Percentiles rank a stretch among this genome's conserved stretches.
Conservation (phyloP, 2,888 invertebrate species). For the Meteorus cinctellus region DNA sequence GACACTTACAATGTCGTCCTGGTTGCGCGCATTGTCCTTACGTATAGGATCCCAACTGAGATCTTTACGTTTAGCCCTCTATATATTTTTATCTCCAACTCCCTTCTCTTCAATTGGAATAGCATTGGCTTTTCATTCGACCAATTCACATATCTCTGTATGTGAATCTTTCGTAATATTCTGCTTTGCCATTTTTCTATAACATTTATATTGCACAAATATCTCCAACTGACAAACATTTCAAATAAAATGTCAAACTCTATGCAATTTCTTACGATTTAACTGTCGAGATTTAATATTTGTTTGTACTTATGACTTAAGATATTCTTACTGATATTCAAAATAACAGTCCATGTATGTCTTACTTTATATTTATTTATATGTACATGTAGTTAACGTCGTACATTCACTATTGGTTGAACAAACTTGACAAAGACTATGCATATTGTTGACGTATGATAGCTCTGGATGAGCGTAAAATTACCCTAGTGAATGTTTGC, state of each 20-base stretch:
- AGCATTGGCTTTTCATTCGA: neutral
- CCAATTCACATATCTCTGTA: neutral
- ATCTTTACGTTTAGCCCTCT: slow-evolving; percentile 6
- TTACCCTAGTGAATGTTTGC: neutral
- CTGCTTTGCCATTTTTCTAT: neutral
- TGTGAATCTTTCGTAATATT: neutral
- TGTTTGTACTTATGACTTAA: neutral
- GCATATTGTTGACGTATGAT: neutral
- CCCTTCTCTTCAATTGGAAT: neutral
- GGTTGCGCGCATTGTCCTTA: slow-evolving; percentile 3
- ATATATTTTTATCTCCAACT: neutral
- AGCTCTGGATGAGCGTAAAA: neutral
- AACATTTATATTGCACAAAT: neutral
- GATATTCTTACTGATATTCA: neutral
- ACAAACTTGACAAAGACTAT: neutral
- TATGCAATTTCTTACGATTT: neutral
- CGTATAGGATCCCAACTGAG: neutral
- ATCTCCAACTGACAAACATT: neutral
- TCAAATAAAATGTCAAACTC: slow-evolving; percentile 11
- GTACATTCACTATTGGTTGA: neutral
- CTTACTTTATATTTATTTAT: neutral
- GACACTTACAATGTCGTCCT: slow-evolving; percentile 20
- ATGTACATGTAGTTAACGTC: neutral
- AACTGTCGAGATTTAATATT: neutral
- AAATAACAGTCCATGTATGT: neutral